Conservation (phyloP, 2,797 vertebrate species). For the Neosalanx taihuensis region DNA sequence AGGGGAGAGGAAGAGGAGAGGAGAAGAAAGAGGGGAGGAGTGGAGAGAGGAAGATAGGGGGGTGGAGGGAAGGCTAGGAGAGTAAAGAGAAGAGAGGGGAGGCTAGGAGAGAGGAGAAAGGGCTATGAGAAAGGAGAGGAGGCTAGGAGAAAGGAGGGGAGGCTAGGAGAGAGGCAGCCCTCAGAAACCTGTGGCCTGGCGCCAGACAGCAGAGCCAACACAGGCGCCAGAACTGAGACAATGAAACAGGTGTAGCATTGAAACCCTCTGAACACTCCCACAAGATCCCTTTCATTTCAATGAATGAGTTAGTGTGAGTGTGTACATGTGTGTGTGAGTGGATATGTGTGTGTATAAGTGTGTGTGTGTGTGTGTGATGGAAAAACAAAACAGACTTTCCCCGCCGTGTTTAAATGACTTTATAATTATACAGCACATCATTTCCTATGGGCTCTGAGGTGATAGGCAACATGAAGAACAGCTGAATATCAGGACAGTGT, state of each 20-base stretch:
- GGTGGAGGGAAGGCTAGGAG: background rate
- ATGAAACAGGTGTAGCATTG: slow-evolving; percentile 45
- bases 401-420: slow-evolving; percentile 31
- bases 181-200: background rate
- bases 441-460: slow-evolving; percentile 45
- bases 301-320: background rate
- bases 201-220: slow-evolving; percentile 26
- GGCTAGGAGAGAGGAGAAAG: too few relatives aligned
- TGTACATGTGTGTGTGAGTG: too few relatives aligned
- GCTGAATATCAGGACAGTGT: background rate
- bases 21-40: too few relatives aligned
- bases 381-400: slow-evolving; percentile 11
- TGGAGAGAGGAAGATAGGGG: too few relatives aligned
- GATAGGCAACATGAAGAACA: slow-evolving; percentile 34
- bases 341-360: background rate
- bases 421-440: slow-evolving; percentile 61
- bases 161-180: too few relatives aligned
- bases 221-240: slow-evolving; percentile 38
- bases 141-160: too few relatives aligned
- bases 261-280: slow-evolving; percentile 19
- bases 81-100: background rate
- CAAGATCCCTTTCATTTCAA: slow-evolving; percentile 10
- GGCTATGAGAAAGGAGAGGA: too few relatives aligned
- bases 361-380: background rate
- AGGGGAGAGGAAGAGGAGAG: too few relatives aligned